These are phyloP conservation scores for honey bee (Apis mellifera) DNA, from an alignment of 1,140 invertebrate genomes.

Conservation along the genomic window Amel_HAv3.1 CM009931.2:3103001-3103500, in stretches of 20 bases:
- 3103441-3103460: too few relatives aligned
- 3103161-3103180: constrained; percentile 80
- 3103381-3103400: too few relatives aligned
- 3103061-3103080: constrained; percentile 74
- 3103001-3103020: constrained; percentile 12
- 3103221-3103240: constrained; percentile 81
- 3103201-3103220: constrained; percentile 82
- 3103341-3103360: neutral
- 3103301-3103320: constrained; percentile 63
- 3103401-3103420: too few relatives aligned
- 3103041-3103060: constrained; percentile 80
- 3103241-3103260: constrained; percentile 79
- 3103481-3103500: neutral
- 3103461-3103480: too few relatives aligned
- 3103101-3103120: constrained; percentile 79
- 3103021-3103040: constrained; percentile 46
- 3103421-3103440: too few relatives aligned
- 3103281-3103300: constrained; percentile 57
- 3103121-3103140: constrained; percentile 79
- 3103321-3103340: neutral
- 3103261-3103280: constrained; percentile 71
- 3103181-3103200: constrained; percentile 82
- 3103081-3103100: constrained; percentile 74
- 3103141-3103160: constrained; percentile 80
- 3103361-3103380: too few relatives aligned